Base-by-base conservation (phyloP, 1,140 invertebrate species). In the Eubasilissa regina region DNA sequence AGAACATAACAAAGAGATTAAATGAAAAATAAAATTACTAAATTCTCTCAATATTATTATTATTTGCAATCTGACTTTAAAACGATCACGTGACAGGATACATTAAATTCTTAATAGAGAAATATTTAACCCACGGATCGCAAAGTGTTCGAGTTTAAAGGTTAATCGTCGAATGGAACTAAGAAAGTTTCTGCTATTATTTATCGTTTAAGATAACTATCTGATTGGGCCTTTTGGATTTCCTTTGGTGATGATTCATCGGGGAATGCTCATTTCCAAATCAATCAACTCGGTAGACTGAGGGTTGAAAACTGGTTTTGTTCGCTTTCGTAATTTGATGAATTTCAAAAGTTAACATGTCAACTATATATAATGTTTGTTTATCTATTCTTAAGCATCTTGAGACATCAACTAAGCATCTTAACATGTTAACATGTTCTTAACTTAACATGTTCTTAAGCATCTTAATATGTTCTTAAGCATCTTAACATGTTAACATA, bases 181-280 rank as follows among this genome's bases (percentile, higher is more conserved):
- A 58, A 15, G 17, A 58, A 58, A 58, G 19, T 64, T 64, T 25
- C 60, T 11, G 19, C 60, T 25, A 64, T 64, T 64, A 64, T 64
- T 64, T 35, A 64, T 64, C 21, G 60, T 43, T 64, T 35, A 64
- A 25, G 60, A 64, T 64, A 7, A n/a, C 60, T 64, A 64, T 64
- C 60, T 21, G 60, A 64, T 64, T 35, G 60, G n/a, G 60, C 19
- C 35, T 64, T 64, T 15, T n/a, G 25, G n/a, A n/a, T n/a, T n/a
- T n/a, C n/a, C n/a, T n/a, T n/a, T n/a, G n/a, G 12, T 4, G 35
- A 25, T 64, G 19, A 64, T 64, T 25, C 25, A 1, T 12, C 12
- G 60, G 19, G 60, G 35, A 25, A 64, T 8, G 35, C n/a, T 19
- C 11, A 8, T 51, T 64, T n/a, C 13, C 35, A 64, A 64, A 19